Conservation (phyloP, 2,113 vertebrate species). For the Anarhynchus alexandrinus region DNA sequence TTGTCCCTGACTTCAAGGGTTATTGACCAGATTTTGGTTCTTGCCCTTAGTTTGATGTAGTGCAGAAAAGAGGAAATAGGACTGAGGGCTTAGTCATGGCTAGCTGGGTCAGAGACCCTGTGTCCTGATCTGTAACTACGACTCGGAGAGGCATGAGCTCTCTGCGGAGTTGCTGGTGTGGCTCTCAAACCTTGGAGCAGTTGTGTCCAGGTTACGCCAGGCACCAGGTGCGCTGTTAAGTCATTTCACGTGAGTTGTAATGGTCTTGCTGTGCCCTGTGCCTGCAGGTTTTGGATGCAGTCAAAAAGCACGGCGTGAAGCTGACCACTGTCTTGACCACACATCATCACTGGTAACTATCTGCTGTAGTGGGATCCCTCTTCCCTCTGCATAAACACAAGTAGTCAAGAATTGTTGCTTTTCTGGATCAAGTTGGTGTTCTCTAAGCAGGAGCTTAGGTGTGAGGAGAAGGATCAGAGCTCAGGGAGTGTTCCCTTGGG, state of each 20-base stretch:
- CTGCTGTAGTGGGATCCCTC: not conserved
- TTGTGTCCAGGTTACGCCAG: not conserved
- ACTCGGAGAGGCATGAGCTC: not conserved
- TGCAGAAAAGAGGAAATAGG: not conserved
- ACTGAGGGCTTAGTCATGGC: not conserved
- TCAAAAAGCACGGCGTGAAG: constrained; percentile 85
- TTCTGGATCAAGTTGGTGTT: not conserved
- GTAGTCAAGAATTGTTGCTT: not conserved
- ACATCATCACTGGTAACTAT: constrained; percentile 92
- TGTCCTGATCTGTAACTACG: not conserved
- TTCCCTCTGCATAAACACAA: not conserved
- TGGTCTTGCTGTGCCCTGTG: not conserved
- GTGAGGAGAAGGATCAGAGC: not conserved
- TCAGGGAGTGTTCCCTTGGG: not conserved
- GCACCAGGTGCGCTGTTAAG: not conserved
- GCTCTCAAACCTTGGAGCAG: not conserved
- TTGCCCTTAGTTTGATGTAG: not conserved
- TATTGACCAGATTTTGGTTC: not conserved
- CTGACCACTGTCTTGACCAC: constrained; percentile 93
- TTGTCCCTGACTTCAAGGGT: not conserved
- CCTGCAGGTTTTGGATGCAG: constrained; percentile 88
- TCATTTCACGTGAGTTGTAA: not conserved
- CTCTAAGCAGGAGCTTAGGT: not conserved
- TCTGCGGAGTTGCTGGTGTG: not conserved
- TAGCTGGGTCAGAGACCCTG: fast-evolving